These are phyloP conservation scores for Coregonus ussuriensis DNA, from an alignment of 2,797 vertebrate genomes.

Conservation along the genomic window DNA sequence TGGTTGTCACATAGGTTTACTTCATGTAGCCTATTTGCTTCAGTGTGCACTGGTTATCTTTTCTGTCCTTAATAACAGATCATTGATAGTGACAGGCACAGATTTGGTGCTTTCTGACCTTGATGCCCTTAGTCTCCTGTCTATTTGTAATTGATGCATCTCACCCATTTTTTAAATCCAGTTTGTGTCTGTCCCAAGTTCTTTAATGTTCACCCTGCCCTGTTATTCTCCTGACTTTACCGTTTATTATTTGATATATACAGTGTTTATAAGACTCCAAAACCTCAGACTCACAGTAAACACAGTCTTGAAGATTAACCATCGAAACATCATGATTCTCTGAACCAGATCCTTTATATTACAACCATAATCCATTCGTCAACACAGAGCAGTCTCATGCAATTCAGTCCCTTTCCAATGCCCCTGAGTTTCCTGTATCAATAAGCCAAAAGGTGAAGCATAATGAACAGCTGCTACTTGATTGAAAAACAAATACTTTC, in stretches of 20 bases:
- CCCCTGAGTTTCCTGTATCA: slow-evolving; percentile 48
- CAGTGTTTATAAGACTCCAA: neutral
- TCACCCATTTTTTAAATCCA: neutral
- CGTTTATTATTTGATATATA: neutral
- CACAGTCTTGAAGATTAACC: neutral
- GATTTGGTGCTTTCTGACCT: too few species aligned
- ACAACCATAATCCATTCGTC: slow-evolving; percentile 45
- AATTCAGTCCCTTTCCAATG: slow-evolving; percentile 56
- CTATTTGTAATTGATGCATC: neutral
- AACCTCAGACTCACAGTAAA: neutral
- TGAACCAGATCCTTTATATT: slow-evolving; percentile 34
- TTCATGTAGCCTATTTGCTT: too few species aligned
- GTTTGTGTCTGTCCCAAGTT: neutral
- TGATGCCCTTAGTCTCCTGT: too few species aligned
- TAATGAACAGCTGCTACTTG: slow-evolving; percentile 48
- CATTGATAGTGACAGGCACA: too few species aligned
- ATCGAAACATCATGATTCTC: slow-evolving; percentile 12
- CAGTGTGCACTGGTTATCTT: too few species aligned
- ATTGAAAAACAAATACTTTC: slow-evolving; percentile 46
- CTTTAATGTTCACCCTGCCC: neutral
- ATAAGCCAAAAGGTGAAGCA: slow-evolving; percentile 58
- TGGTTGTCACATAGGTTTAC: too few species aligned
- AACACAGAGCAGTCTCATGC: slow-evolving; percentile 30
- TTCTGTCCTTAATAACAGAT: too few species aligned
- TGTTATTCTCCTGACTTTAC: neutral